Percentiles rank a stretch among this genome's conserved stretches.
phyloP scores from a whole-genome alignment of 2,888 invertebrate species.

The Bedellia somnulentella region DNA sequence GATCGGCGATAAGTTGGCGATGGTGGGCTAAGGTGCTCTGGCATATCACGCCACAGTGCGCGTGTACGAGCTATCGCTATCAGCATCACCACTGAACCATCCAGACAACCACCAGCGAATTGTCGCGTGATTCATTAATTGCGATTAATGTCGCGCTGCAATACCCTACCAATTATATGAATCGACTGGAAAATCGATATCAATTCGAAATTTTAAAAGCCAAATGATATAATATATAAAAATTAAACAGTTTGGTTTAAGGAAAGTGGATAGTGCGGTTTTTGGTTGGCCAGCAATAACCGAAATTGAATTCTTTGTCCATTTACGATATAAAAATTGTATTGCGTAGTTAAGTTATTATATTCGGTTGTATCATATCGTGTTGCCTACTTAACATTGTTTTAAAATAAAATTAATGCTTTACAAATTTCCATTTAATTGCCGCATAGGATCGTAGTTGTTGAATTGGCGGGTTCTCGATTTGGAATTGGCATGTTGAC shows the following conservation, averaged over 20 bases:
- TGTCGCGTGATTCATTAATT: constrained; percentile 12
- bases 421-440: constrained; percentile 20
- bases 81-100: constrained; percentile 15
- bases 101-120: constrained; percentile 11
- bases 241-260: too few species aligned
- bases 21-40: too few species aligned
- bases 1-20: too few species aligned
- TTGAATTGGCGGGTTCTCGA: constrained; percentile 17
- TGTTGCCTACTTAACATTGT: constrained; percentile 16
- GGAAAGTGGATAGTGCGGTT: too few species aligned
- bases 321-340: constrained; percentile 21
- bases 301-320: constrained; percentile 31
- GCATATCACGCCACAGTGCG: constrained; percentile 40
- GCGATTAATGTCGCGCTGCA: too few species aligned
- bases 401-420: constrained; percentile 18
- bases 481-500: constrained; percentile 13
- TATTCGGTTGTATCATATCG: constrained; percentile 25
- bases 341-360: constrained; percentile 45
- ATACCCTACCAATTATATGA: too few species aligned
- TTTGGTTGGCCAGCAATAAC: too few species aligned
- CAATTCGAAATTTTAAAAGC: too few species aligned
- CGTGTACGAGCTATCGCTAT: constrained; percentile 16
- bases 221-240: too few species aligned
- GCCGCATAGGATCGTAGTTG: constrained; percentile 17
- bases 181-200: too few species aligned